phyloP scores from a whole-genome alignment of 1,140 invertebrate species.

The Dolichoris vasculosae region DNA sequence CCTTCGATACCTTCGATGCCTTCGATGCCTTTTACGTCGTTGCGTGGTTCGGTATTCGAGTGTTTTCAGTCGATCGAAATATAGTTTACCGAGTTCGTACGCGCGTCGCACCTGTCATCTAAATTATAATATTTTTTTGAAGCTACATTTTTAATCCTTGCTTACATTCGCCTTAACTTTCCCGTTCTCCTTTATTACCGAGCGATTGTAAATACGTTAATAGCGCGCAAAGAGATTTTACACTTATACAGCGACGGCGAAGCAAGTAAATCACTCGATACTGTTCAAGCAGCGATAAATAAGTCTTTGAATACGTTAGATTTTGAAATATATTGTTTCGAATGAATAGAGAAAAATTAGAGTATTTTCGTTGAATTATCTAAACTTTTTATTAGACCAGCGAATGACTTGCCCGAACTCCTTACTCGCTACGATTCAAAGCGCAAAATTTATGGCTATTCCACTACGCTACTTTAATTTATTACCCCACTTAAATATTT shows the following conservation, averaged over 20 bases:
- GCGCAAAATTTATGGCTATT: neutral
- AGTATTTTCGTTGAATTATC: neutral
- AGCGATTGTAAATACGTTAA: neutral
- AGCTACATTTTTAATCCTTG: neutral
- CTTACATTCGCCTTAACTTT: neutral
- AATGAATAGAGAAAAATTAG: neutral
- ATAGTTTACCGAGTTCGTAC: no score
- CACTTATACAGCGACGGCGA: neutral
- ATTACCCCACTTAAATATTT: slow-evolving; percentile 7
- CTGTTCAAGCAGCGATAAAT: neutral
- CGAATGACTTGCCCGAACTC: neutral
- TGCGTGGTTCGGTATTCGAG: no score
- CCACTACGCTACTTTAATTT: neutral
- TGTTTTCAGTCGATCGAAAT: no score
- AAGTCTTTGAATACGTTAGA: slow-evolving; percentile 17
- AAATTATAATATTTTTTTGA: neutral
- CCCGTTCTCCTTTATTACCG: neutral
- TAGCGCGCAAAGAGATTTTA: neutral
- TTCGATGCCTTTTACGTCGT: no score
- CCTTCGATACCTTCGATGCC: no score
- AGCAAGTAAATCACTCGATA: neutral
- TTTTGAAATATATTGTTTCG: neutral
- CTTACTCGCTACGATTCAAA: neutral
- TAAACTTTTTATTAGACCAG: neutral
- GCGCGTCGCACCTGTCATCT: neutral